Evolutionary conservation across 2,888 invertebrate genomes (phyloP), one percentile per base, ranked within the genome.

Genomic region (Nomada ruficornis): DNA sequence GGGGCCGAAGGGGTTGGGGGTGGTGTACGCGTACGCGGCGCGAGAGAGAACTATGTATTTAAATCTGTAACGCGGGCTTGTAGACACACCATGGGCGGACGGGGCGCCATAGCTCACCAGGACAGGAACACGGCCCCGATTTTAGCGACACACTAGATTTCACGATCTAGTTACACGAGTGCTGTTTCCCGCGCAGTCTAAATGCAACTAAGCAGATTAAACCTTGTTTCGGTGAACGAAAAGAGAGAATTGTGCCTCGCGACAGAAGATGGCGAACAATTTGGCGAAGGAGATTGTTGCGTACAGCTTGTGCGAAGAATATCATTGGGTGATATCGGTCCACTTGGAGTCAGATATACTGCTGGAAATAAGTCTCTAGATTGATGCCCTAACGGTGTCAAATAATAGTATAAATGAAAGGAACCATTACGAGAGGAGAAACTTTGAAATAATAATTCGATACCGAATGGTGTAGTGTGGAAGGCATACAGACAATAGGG

Each of bases 141-240:
- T 89, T 89, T 89, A 89, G 89, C 86, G 82, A 89, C 88, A 89
- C 70, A 83, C 83, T 88, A 87, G 83, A 86, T 87, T 89, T 89
- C 88, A 85, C 88, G 83, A 86, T 89, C 88, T 80, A 86, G 86
- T 89, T 86, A 87, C 88, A 86, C 84, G 88, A 89, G 85, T 86
- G 90, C 85, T 81, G 89, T 86, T 90, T 90, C 90, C 88, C 89
- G 88, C 88, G 88, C 80, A 83, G 87, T 86, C 89, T 87, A 87
- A 86, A 89, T 89, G 89, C 84, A 86, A 80, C 89, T 89, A 88
- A 90, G 90, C 86, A 90, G 90, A 90, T 90, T 90, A 89, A 90
- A 90, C 89, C 86, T 86, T 88, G 89, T 89, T 89, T 86, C 83
- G 88, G 89, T 77, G 83, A 84, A 82, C 77, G 84, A 82, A 86